Percentiles rank a stretch among this genome's conserved stretches.
phyloP scores from a whole-genome alignment of 2,888 invertebrate genomes.

The Aethes cnicana region DNA sequence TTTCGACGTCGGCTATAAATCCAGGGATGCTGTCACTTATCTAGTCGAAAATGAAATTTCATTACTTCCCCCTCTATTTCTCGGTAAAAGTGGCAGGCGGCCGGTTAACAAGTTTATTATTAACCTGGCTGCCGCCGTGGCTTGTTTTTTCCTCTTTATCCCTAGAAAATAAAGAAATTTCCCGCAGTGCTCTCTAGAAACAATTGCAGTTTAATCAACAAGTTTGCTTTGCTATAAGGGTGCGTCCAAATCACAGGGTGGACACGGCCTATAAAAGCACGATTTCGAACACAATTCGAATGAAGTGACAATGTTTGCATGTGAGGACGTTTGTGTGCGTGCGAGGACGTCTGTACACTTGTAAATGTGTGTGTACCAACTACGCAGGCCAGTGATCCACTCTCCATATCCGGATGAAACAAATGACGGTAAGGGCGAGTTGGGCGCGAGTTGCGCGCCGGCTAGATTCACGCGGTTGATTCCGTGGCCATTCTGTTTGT shows the following conservation, averaged over 20 bases:
- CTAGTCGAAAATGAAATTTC: constrained; percentile 10
- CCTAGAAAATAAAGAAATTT: constrained; percentile 20
- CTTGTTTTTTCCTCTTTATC: constrained; percentile 18
- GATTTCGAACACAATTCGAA: too few relatives aligned
- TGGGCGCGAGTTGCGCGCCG: too few relatives aligned
- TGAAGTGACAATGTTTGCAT: too few relatives aligned
- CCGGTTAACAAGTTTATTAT: constrained; percentile 29
- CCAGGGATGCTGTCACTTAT: constrained; percentile 1
- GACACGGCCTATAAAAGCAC: neutral
- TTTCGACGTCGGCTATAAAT: too few relatives aligned
- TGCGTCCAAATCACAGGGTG: neutral
- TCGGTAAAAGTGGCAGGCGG: constrained; percentile 5
- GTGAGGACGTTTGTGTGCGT: too few relatives aligned
- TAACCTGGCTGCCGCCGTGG: constrained; percentile 18
- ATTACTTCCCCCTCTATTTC: constrained; percentile 11
- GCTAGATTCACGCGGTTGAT: too few relatives aligned
- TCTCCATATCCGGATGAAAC: too few relatives aligned
- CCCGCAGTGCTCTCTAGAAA: constrained; percentile 1
- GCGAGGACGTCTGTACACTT: too few relatives aligned
- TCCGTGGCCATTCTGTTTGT: too few relatives aligned
- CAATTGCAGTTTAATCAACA: constrained; percentile 10
- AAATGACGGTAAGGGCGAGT: too few relatives aligned
- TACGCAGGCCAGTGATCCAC: too few relatives aligned
- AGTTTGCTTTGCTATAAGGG: constrained; percentile 1
- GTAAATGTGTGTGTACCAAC: too few relatives aligned